Evolutionary conservation across 2,113 vertebrate species (phyloP).

Genomic region (Saimiri boliviensis): DNA sequence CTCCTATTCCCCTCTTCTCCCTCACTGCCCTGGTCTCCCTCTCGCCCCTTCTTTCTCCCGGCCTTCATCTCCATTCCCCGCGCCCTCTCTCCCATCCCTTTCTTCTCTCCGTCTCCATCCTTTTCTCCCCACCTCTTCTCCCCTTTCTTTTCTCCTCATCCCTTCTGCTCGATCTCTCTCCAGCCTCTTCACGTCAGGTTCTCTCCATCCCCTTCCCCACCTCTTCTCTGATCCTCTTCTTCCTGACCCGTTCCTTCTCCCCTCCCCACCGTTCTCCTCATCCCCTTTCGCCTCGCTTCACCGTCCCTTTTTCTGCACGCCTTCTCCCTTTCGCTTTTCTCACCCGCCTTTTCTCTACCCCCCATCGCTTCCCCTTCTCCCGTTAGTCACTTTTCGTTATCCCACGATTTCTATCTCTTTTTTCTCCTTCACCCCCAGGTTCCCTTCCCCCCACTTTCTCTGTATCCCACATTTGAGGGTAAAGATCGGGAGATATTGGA

Average conservation of each 20-base stretch:
- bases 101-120: background rate
- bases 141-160: background rate
- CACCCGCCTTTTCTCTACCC: background rate
- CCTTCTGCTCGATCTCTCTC: background rate
- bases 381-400: background rate
- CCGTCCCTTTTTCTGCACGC: background rate
- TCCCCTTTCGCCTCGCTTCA: background rate
- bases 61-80: background rate
- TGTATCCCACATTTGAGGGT: background rate
- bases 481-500: background rate
- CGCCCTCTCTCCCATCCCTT: background rate
- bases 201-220: background rate
- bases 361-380: background rate
- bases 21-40: background rate
- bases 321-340: background rate
- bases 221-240: background rate
- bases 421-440: background rate
- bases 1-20: background rate
- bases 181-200: background rate
- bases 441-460: background rate
- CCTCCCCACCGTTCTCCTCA: background rate
- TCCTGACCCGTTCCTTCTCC: background rate
- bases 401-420: background rate
- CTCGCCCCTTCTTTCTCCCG: background rate
- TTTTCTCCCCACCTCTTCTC: background rate